Percentiles rank a stretch among this genome's conserved stretches.
Evolutionary conservation across 1,140 invertebrate species (phyloP).

Genomic region (Vollenhovia emeryi): DNA sequence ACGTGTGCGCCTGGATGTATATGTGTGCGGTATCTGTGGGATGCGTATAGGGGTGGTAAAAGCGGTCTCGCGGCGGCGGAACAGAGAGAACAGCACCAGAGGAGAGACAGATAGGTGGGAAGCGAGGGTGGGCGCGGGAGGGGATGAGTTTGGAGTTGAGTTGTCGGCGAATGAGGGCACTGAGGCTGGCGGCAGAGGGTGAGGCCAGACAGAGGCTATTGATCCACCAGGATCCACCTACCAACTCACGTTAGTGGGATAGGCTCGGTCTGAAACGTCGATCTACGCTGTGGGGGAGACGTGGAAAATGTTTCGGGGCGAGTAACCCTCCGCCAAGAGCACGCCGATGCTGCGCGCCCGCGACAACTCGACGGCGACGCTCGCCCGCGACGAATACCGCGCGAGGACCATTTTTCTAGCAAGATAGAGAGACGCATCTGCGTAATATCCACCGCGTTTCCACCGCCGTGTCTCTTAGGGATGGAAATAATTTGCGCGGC

Average conservation of each 20-base stretch:
- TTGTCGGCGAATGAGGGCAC: slow-evolving; percentile 79
- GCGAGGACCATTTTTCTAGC: slow-evolving; percentile 34
- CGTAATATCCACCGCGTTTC: slow-evolving; percentile 36
- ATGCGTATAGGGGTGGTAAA: slow-evolving; percentile 52
- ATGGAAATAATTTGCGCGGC: slow-evolving; percentile 35
- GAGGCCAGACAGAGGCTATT: slow-evolving; percentile 84
- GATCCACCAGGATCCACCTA: slow-evolving; percentile 81
- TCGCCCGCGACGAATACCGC: slow-evolving; percentile 4
- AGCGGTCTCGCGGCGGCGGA: slow-evolving; percentile 11
- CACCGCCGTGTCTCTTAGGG: slow-evolving; percentile 26
- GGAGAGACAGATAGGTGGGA: slow-evolving; percentile 16
- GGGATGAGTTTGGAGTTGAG: slow-evolving; percentile 77
- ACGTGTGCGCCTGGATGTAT: slow-evolving; percentile 16
- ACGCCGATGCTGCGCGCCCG: background rate
- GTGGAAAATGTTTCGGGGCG: slow-evolving; percentile 56
- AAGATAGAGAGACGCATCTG: slow-evolving; percentile 34
- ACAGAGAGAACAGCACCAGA: slow-evolving; percentile 17
- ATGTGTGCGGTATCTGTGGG: slow-evolving; percentile 19
- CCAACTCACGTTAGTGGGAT: slow-evolving; percentile 78
- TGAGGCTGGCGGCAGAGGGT: slow-evolving; percentile 79
- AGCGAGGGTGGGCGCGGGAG: slow-evolving; percentile 12
- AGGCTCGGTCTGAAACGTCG: slow-evolving; percentile 77
- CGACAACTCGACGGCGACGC: slow-evolving; percentile 12
- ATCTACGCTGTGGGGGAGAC: slow-evolving; percentile 61
- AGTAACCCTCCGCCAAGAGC: slow-evolving; percentile 18